Base-by-base conservation (phyloP, 2,888 invertebrate species). In the Hermodice carunculata region DNA sequence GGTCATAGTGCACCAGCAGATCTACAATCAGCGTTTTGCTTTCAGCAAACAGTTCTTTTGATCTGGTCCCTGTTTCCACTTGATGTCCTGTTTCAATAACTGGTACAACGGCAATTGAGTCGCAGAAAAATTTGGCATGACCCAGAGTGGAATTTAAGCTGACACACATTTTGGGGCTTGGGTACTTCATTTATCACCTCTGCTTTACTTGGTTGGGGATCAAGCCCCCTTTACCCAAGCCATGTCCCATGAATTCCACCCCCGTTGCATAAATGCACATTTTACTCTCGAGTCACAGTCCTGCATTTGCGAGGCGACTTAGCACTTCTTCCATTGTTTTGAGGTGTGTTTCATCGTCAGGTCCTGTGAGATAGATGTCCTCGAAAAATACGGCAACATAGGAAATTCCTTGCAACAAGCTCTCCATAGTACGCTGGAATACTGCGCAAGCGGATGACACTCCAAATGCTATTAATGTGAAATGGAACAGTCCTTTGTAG, bases 1-100 rank as follows among this genome's bases (percentile, higher is more conserved):
- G 49, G 37, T 59, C 59, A 48, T 49, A 59, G 37, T 59, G 59
- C n/a, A 37, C 34, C 5, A 59, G 26, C 14, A 59, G n/a, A n/a
- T n/a, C n/a, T n/a, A n/a, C n/a, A n/a, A n/a, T n/a, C n/a, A n/a
- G n/a, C n/a, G n/a, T n/a, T n/a, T n/a, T n/a, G n/a, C n/a, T n/a
- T n/a, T n/a, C n/a, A n/a, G n/a, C n/a, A n/a, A n/a, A n/a, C n/a
- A n/a, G 43, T n/a, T 28, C 19, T 1, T 42, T n/a, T 3, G 22
- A 11, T 14, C 26, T 19, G 1, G 2, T 8, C 3, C n/a, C 56
- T 29, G 43, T 3, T 2, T 22, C 43, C 56, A 56, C 26, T 19
- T 5, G 8, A 11, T n/a, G 14, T 42, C 43, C 19, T 42, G 2
- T 3, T 26, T 1, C 2, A 56, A 26, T 26, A 56, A 17, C 28